Evolutionary conservation across 2,113 vertebrate genomes (phyloP).

Genomic region (Myiagra hebetior): DNA sequence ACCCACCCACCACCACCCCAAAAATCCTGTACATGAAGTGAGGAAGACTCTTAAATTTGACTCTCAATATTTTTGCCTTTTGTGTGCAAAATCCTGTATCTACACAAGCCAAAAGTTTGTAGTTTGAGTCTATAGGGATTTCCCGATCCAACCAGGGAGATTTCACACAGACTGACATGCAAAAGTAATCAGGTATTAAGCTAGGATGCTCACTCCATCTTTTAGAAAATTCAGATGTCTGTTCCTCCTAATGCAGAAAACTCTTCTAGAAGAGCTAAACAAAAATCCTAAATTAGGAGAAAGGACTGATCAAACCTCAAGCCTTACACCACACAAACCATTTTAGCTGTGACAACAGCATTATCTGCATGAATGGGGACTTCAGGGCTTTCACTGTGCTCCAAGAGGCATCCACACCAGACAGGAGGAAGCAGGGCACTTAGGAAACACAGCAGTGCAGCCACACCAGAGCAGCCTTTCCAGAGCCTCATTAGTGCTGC

Average conservation of each 20-base stretch:
- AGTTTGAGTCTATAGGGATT: background rate
- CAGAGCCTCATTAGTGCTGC: background rate
- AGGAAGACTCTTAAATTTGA: background rate
- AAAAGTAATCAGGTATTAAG: background rate
- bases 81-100: background rate
- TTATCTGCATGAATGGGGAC: background rate
- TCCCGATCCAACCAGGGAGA: background rate
- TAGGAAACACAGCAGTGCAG: background rate
- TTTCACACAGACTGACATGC: background rate
- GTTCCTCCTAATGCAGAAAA: background rate
- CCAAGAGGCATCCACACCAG: background rate
- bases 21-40: background rate
- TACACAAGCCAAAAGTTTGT: background rate
- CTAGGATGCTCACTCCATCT: background rate
- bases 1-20: background rate
- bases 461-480: background rate
- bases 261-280: background rate
- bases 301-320: background rate
- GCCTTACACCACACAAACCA: background rate
- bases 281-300: background rate
- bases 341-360: background rate
- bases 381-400: background rate
- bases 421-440: background rate
- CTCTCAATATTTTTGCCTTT: background rate
- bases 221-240: background rate